phyloP scores from a whole-genome alignment of 2,888 invertebrate genomes.

The Melinaea menophilus region DNA sequence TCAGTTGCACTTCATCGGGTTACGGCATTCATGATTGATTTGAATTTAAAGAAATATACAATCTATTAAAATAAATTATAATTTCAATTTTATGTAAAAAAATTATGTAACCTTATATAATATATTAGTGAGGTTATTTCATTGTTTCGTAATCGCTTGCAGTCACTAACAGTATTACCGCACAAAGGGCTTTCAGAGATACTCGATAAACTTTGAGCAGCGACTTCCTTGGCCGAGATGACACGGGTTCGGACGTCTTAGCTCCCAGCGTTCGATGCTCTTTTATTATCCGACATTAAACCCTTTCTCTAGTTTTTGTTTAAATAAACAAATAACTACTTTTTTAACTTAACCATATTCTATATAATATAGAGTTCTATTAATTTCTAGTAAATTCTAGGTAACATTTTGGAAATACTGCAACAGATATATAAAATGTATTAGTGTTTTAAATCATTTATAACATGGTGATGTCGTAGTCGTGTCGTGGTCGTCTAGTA shows the following conservation, averaged over 20 bases:
- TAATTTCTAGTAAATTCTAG: no score
- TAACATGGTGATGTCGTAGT: not conserved
- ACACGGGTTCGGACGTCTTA: not conserved
- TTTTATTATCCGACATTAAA: not conserved
- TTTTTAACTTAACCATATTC: no score
- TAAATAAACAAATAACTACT: no score
- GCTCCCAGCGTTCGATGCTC: not conserved
- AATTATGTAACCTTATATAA: not conserved
- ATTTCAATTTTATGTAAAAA: no score
- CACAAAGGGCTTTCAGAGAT: slow-evolving; percentile 41
- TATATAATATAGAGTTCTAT: no score
- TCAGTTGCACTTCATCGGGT: not conserved
- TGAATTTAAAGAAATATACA: not conserved
- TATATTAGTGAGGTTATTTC: not conserved
- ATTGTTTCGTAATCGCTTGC: slow-evolving; percentile 34
- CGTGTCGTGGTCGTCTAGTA: slow-evolving; percentile 4
- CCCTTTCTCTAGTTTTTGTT: not conserved
- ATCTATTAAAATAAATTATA: no score
- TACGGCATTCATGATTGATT: not conserved
- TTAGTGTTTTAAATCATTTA: no score
- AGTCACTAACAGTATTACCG: slow-evolving; percentile 43
- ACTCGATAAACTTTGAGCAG: slow-evolving; percentile 32
- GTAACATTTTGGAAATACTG: no score
- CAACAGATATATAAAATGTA: no score
- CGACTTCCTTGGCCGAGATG: slow-evolving; percentile 1